Evolutionary conservation across 2,113 vertebrate genomes (phyloP).

Genomic region (Rostratula benghalensis): DNA sequence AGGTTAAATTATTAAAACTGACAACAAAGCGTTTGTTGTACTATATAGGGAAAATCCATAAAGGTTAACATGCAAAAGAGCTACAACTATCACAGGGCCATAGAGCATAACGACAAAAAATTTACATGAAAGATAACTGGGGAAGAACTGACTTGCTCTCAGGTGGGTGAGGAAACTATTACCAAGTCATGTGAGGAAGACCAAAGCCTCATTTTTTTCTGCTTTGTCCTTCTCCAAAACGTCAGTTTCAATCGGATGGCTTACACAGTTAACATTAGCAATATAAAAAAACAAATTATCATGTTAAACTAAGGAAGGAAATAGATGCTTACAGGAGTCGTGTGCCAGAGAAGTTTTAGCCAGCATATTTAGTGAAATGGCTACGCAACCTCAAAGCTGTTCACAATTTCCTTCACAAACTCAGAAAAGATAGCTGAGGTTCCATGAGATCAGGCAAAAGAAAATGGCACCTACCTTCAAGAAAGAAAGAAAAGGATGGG

Average conservation of each 20-base stretch:
- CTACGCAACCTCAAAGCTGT: not conserved
- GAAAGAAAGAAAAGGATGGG: not conserved
- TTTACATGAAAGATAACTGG: rapidly evolving
- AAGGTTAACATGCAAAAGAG: not conserved
- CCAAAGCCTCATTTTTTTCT: not conserved
- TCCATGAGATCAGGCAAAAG: not conserved
- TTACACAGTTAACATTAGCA: not conserved
- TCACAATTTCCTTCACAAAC: not conserved
- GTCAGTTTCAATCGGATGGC: not conserved
- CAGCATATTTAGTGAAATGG: not conserved
- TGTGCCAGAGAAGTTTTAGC: not conserved
- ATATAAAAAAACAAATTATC: not conserved
- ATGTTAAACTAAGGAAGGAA: not conserved
- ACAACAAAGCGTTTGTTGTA: not conserved
- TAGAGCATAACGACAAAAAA: not conserved
- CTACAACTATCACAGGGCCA: not conserved
- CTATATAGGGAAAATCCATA: not conserved
- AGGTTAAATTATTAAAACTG: not conserved
- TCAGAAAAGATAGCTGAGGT: not conserved
- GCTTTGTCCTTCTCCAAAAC: not conserved
- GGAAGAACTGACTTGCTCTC: not conserved
- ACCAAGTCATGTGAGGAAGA: not conserved
- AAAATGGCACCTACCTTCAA: not conserved
- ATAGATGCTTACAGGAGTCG: not conserved
- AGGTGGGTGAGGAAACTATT: not conserved